Percentiles rank a stretch among this genome's conserved stretches.
Evolutionary conservation across 2,888 invertebrate genomes (phyloP).

Genomic region (Epirrhoe tristata): DNA sequence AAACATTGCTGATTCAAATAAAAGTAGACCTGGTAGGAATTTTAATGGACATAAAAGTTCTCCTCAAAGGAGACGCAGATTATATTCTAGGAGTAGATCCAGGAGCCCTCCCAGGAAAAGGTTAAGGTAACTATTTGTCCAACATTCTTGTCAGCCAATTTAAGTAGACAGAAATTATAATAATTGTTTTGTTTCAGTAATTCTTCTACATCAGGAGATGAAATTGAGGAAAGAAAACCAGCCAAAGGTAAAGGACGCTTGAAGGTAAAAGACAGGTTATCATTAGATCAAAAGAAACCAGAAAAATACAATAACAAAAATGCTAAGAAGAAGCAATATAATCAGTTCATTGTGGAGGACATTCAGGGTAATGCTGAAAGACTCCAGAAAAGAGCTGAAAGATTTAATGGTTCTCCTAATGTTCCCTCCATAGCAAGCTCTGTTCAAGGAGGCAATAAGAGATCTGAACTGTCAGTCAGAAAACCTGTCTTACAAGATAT

Average conservation of each 20-base stretch:
- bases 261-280: constrained; percentile 86
- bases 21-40: constrained; percentile 56
- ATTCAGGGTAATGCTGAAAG: constrained; percentile 91
- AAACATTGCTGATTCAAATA: constrained; percentile 58
- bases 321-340: constrained; percentile 87
- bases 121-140: constrained; percentile 63
- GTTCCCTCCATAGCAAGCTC: constrained; percentile 82
- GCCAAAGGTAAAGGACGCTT: constrained; percentile 73
- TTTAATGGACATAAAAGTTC: constrained; percentile 65
- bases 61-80: constrained; percentile 69
- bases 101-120: constrained; percentile 82
- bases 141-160: background rate
- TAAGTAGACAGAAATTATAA: constrained; percentile 4
- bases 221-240: constrained; percentile 80
- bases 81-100: constrained; percentile 73
- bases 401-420: constrained; percentile 87
- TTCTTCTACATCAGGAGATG: constrained; percentile 83
- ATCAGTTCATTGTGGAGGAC: constrained; percentile 88
- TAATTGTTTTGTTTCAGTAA: constrained; percentile 67
- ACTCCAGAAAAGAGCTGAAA: constrained; percentile 94
- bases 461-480: constrained; percentile 62
- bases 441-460: constrained; percentile 65
- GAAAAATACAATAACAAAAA: constrained; percentile 79
- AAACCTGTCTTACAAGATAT: constrained; percentile 84
- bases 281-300: constrained; percentile 74